Percentiles rank a stretch among this genome's conserved stretches.
Evolutionary conservation across 1,140 invertebrate genomes (phyloP).

Genomic region (Sinonovacula constricta): DNA sequence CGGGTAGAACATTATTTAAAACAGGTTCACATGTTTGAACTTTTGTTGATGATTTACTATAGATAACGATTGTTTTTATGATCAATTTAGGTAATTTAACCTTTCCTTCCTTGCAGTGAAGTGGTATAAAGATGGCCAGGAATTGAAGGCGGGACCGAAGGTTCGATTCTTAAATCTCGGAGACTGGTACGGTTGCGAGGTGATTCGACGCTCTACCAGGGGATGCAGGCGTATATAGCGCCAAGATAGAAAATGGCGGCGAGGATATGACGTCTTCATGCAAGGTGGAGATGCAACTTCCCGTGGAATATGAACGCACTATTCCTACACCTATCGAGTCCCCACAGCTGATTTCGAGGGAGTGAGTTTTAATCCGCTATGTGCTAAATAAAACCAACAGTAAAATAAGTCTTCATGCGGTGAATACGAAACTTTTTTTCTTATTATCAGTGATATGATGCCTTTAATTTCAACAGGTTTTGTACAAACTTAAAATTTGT

Average conservation of each 20-base stretch:
- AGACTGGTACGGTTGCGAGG: slow-evolving; percentile 39
- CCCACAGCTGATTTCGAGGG: slow-evolving; percentile 2
- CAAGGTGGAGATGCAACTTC: slow-evolving; percentile 28
- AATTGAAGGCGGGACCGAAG: slow-evolving; percentile 7
- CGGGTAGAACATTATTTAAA: too few species aligned
- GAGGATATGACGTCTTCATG: slow-evolving; percentile 25
- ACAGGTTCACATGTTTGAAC: too few species aligned
- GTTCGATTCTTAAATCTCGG: slow-evolving; percentile 31
- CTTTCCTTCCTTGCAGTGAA: slow-evolving; percentile 22
- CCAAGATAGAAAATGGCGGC: slow-evolving; percentile 8
- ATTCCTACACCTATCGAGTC: slow-evolving; percentile 1
- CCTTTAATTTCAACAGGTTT: too few species aligned
- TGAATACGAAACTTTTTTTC: too few species aligned
- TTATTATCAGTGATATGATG: too few species aligned
- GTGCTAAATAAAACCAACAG: too few species aligned
- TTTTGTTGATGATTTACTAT: too few species aligned
- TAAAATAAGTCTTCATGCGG: too few species aligned
- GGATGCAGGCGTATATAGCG: slow-evolving; percentile 33
- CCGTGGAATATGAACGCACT: not conserved
- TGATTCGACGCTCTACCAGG: not conserved
- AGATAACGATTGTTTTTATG: too few species aligned
- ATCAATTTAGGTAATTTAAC: too few species aligned
- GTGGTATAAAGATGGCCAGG: slow-evolving; percentile 38
- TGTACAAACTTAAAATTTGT: too few species aligned
- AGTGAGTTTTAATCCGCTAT: slow-evolving; percentile 11